These are phyloP conservation scores for Gymnarchus niloticus DNA, from an alignment of 2,113 vertebrate species.

Conservation along the genomic window DNA sequence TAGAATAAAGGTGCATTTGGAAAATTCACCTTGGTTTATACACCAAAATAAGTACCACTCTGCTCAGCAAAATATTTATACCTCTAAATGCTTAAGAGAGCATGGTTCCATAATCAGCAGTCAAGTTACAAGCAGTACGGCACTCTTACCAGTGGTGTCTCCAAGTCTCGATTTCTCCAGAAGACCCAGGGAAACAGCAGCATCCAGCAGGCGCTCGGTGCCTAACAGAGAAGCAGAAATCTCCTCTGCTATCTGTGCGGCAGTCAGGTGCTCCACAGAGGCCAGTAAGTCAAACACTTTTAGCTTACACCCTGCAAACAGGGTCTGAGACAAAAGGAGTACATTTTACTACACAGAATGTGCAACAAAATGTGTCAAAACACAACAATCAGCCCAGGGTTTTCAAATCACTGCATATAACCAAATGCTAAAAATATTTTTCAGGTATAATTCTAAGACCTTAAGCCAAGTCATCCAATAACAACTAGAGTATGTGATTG, in stretches of 20 bases:
- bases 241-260: slow-evolving; percentile 58
- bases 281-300: slow-evolving; percentile 77
- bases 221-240: slow-evolving; percentile 60
- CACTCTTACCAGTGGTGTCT: slow-evolving; percentile 38
- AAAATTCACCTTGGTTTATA: too few species aligned
- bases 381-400: not conserved
- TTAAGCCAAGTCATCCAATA: not conserved
- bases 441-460: not conserved
- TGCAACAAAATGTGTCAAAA: not conserved
- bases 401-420: not conserved
- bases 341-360: not conserved
- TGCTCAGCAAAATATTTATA: too few species aligned
- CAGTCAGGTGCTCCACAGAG: slow-evolving; percentile 43
- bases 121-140: not conserved
- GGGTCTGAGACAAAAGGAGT: slow-evolving; percentile 55
- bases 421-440: not conserved
- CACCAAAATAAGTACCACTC: too few species aligned
- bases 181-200: slow-evolving; percentile 71
- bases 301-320: slow-evolving; percentile 77
- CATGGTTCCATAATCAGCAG: too few species aligned
- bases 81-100: not conserved
- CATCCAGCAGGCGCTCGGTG: slow-evolving; percentile 71
- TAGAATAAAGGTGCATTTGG: too few species aligned
- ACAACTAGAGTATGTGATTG: not conserved
- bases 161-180: slow-evolving; percentile 55